Percentiles rank a stretch among this genome's conserved stretches.
phyloP scores from a whole-genome alignment of 37 sponge, comb jelly and placozoan genomes.

The Diacarnus erythraeanus region DNA sequence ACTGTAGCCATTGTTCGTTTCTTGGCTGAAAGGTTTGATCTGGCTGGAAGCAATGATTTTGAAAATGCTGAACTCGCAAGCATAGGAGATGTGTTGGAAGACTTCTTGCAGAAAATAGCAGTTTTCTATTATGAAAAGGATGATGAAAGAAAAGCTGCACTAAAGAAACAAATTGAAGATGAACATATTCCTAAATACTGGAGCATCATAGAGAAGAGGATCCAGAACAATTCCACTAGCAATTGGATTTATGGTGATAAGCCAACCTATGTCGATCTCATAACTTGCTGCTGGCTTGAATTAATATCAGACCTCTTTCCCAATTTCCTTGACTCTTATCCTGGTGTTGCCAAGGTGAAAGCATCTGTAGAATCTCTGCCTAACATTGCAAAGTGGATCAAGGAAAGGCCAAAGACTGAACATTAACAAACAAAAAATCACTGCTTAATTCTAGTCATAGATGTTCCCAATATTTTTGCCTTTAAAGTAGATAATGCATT shows the following conservation, averaged over 20 bases:
- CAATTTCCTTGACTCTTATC: slow-evolving; percentile 15
- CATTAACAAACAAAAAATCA: too few relatives aligned
- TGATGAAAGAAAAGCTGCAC: slow-evolving; percentile 35
- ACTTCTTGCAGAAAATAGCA: slow-evolving; percentile 14
- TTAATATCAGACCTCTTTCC: background rate
- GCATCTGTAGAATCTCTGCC: slow-evolving; percentile 34
- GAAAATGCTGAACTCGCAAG: slow-evolving; percentile 32
- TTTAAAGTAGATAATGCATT: too few relatives aligned
- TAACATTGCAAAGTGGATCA: slow-evolving; percentile 62
- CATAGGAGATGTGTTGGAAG: slow-evolving; percentile 29
- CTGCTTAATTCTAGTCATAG: too few relatives aligned
- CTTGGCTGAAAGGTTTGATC: slow-evolving; percentile 54
- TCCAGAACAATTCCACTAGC: background rate
- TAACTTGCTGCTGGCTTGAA: background rate
- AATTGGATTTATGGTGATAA: slow-evolving; percentile 42
- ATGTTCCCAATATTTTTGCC: too few relatives aligned
- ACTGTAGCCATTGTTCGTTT: slow-evolving; percentile 41
- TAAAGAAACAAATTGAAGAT: slow-evolving; percentile 21
- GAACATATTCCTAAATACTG: slow-evolving; percentile 4
- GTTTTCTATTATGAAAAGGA: slow-evolving; percentile 35
- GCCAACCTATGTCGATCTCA: slow-evolving; percentile 43
- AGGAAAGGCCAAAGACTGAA: slow-evolving; percentile 46
- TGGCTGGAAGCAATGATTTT: slow-evolving; percentile 52
- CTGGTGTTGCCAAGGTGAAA: slow-evolving; percentile 31
- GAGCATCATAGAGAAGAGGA: slow-evolving; percentile 21